Conservation (phyloP, 64 coral and sea anemone species). For the Acropora yongei region DNA sequence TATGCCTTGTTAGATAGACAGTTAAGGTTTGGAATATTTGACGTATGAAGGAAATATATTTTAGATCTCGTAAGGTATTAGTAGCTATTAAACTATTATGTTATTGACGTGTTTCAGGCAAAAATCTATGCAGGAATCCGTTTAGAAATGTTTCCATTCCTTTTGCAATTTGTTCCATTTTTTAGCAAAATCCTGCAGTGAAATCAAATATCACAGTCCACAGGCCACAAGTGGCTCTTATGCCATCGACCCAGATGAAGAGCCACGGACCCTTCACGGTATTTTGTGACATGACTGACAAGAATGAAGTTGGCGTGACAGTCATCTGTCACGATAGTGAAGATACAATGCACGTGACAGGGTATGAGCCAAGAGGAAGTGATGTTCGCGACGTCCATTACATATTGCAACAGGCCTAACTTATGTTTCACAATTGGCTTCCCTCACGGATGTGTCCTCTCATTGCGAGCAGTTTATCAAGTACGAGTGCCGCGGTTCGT, state of each 20-base stretch:
- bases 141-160: too few relatives aligned
- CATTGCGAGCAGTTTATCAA: conserved; percentile 61
- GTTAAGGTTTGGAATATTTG: too few relatives aligned
- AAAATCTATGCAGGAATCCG: too few relatives aligned
- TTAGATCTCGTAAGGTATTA: too few relatives aligned
- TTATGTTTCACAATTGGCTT: background rate
- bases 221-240: conserved; percentile 41
- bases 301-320: conserved; percentile 54
- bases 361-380: background rate
- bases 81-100: too few relatives aligned
- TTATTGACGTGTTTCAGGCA: too few relatives aligned
- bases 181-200: conserved; percentile 34
- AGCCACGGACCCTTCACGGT: conserved; percentile 10
- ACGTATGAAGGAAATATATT: too few relatives aligned
- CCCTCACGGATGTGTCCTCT: background rate
- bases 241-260: conserved; percentile 52
- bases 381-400: conserved; percentile 20
- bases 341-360: background rate
- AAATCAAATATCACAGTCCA: conserved; percentile 28
- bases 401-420: background rate
- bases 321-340: conserved; percentile 61
- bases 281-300: conserved; percentile 52
- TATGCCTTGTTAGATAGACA: too few relatives aligned
- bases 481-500: conserved; percentile 13
- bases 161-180: too few relatives aligned